Evolutionary conservation across 2,113 vertebrate genomes (phyloP).

Genomic region (Garra rufa): DNA sequence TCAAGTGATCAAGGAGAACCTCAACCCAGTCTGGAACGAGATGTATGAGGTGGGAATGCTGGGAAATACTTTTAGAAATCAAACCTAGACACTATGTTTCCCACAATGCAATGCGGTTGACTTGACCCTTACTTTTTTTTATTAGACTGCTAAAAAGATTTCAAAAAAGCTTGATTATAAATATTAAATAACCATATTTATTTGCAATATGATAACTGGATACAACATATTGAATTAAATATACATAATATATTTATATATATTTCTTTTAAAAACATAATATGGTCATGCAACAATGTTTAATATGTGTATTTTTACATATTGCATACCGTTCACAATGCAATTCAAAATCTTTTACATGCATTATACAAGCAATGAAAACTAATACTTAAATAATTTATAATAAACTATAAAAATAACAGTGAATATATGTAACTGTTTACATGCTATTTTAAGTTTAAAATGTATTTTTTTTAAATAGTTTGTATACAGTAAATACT

Average conservation of each 20-base stretch:
- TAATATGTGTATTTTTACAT: neutral
- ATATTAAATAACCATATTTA: neutral
- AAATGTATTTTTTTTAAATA: no score
- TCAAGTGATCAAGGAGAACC: slow-evolving; percentile 80
- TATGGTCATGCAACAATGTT: neutral
- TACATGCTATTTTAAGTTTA: no score
- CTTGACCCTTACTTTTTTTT: no score
- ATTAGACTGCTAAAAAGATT: neutral
- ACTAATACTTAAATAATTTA: no score
- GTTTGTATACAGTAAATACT: neutral
- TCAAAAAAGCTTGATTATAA: neutral
- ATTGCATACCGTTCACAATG: neutral
- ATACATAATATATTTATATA: neutral
- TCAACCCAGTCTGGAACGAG: slow-evolving; percentile 91
- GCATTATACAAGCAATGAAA: no score
- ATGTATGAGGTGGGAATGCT: slow-evolving; percentile 84
- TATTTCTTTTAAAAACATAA: neutral
- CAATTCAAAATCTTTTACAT: no score
- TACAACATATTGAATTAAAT: neutral
- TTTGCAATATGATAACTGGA: neutral
- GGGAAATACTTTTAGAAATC: no score
- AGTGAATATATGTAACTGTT: no score
- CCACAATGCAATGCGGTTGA: no score
- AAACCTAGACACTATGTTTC: no score
- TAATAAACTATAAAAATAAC: no score